phyloP scores from a whole-genome alignment of 2,797 vertebrate genomes.

The Rhinoraja longicauda region DNA sequence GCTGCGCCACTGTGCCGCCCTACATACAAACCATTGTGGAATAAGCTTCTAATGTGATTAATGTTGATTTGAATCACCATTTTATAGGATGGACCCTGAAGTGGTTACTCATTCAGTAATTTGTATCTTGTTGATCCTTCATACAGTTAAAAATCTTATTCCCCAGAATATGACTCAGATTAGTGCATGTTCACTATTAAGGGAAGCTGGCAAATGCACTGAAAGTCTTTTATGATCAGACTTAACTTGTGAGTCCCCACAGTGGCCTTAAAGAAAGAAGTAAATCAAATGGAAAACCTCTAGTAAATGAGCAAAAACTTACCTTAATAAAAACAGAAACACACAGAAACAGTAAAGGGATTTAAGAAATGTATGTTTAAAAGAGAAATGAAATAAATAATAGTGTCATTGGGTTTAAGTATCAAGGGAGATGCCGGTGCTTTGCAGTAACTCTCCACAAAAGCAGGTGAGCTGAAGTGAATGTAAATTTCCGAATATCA shows the following conservation, averaged over 20 bases:
- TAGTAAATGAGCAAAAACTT: neutral
- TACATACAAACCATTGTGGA: too few relatives aligned
- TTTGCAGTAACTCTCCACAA: neutral
- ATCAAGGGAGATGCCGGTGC: neutral
- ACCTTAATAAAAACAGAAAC: neutral
- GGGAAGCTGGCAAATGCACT: neutral
- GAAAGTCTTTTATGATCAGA: neutral
- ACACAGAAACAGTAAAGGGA: neutral
- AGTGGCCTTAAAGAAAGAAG: neutral
- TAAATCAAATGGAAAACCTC: neutral
- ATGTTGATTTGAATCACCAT: neutral
- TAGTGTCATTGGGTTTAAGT: neutral
- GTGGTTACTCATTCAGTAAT: neutral
- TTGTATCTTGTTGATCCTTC: neutral
- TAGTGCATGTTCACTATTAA: neutral
- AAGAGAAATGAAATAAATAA: neutral
- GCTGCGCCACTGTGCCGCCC: too few relatives aligned
- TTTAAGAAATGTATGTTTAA: neutral
- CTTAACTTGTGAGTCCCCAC: neutral
- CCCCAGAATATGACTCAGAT: neutral
- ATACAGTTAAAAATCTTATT: neutral
- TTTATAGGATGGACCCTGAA: too few relatives aligned
- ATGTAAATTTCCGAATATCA: neutral
- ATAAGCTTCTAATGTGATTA: neutral
- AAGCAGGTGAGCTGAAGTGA: neutral